Percentiles rank a stretch among this genome's conserved stretches.
Evolutionary conservation across 2,888 invertebrate genomes (phyloP).

Genomic region (Coelogynopora nodosa): DNA sequence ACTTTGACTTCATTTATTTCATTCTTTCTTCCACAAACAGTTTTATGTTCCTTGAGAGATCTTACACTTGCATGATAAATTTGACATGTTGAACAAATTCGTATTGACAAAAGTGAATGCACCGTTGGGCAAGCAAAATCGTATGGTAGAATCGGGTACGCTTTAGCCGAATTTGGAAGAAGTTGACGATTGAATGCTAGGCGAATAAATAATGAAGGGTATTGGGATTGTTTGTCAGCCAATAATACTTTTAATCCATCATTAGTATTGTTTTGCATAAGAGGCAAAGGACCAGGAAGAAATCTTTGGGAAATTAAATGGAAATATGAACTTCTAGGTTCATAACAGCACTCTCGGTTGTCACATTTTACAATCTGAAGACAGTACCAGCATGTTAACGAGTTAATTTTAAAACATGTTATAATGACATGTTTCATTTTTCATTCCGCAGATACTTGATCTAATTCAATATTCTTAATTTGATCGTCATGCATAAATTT

Average conservation of each 20-base stretch:
- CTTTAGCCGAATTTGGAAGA: conserved; percentile 5
- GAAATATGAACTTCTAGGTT: conserved; percentile 38
- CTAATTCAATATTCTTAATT: neutral
- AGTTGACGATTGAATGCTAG: conserved; percentile 1
- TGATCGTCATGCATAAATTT: neutral
- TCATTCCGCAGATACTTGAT: conserved; percentile 31
- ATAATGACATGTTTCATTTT: conserved; percentile 40
- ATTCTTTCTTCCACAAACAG: conserved; percentile 9
- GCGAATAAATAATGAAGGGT: conserved; percentile 26
- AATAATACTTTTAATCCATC: conserved; percentile 15
- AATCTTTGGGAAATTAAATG: conserved; percentile 5
- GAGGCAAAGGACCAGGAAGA: conserved; percentile 13
- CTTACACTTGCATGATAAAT: neutral
- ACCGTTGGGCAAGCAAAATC: conserved; percentile 31
- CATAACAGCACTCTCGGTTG: conserved; percentile 38
- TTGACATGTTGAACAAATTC: conserved; percentile 17
- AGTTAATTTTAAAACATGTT: too few relatives aligned
- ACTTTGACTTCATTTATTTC: neutral
- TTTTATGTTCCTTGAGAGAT: conserved; percentile 11
- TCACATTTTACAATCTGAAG: conserved; percentile 46
- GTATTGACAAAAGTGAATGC: neutral
- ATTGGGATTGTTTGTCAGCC: conserved; percentile 5
- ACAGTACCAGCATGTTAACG: conserved; percentile 43
- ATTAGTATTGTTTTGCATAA: conserved; percentile 3
- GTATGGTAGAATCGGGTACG: conserved; percentile 15